Evolutionary conservation across 2,888 invertebrate species (phyloP), one percentile per base, ranked within the genome.

Genomic region (Diadegma fenestrale): DNA sequence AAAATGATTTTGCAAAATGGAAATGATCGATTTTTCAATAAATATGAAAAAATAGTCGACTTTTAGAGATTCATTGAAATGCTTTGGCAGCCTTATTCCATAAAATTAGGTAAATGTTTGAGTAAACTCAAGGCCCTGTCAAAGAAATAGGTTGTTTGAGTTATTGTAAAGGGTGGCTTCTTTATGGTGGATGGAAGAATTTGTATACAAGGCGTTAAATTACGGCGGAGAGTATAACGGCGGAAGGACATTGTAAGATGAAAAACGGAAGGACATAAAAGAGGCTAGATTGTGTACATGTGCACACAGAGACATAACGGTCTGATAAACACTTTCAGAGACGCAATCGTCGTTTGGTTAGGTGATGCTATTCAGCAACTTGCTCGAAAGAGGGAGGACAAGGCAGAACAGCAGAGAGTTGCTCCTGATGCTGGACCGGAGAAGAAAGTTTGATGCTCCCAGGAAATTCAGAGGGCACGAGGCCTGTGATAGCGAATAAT

Each of bases 331-430:
- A 88, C 85, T 86, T 85, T 75, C 77, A 72, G 77, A 73, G 61
- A 43, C 64, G 80, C 82, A 80, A 87, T 82, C 84, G 84, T 79
- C 76, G 66, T 54, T 48, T 30, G 58, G 85, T 12, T 86, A 76
- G 81, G 81, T 75, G 75, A 69, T 45, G 82, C 90, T 88, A 91
- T 91, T 91, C 91, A 91, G 89, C 91, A 91, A 91, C 91, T 91
- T 64, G 90, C 89, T 89, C 88, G 87, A 90, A 89, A 88, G 87
- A 84, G 45, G 14, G 0, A 41, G 17, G 58, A 22, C 30, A 22
- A 51, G 22, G 66, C 26, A 22, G 58, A 58, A 26, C 12, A 7
- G n/a, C 37, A 37, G 37, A 2, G 6, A 37, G 37, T 2, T 6
- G 2, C 37, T n/a, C n/a, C n/a, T n/a, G n/a, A n/a, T 37, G 22